A percentile compares a stretch with the other conserved stretches of the same genome.
phyloP scores from a whole-genome alignment of 2,797 vertebrate genomes.

The Sebastes itinus region DNA sequence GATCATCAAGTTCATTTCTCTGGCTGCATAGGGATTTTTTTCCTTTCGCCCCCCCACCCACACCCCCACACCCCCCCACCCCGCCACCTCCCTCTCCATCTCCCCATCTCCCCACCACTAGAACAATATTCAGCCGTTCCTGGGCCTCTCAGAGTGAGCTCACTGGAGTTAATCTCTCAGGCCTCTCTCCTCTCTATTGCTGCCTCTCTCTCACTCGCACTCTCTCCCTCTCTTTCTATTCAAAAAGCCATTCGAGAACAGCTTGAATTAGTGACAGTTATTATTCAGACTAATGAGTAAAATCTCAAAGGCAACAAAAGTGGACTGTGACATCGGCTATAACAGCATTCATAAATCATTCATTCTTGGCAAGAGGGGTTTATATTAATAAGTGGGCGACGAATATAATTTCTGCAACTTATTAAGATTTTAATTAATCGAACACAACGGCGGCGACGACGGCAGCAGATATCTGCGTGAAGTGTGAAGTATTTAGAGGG shows the following conservation, averaged over 20 bases:
- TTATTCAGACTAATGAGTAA: conserved; percentile 86
- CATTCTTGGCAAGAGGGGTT: conserved; percentile 46
- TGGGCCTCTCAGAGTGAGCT: conserved; percentile 85
- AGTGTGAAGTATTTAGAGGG: conserved; percentile 12
- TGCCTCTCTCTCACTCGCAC: conserved; percentile 72
- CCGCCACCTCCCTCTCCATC: conserved; percentile 56
- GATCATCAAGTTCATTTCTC: conserved; percentile 88
- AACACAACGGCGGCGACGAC: neutral
- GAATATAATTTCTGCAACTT: conserved; percentile 43
- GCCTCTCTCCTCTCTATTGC: conserved; percentile 78
- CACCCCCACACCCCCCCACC: neutral
- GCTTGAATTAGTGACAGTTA: conserved; percentile 86
- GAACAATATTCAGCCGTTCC: conserved; percentile 86
- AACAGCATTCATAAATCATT: conserved; percentile 78
- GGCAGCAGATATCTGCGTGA: conserved; percentile 14
- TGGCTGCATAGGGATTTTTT: conserved; percentile 79
- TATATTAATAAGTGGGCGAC: conserved; percentile 51
- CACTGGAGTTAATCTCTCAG: conserved; percentile 84
- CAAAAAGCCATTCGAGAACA: conserved; percentile 83
- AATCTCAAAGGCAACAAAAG: conserved; percentile 81
- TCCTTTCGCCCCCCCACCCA: conserved; percentile 19
- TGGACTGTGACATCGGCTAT: conserved; percentile 74
- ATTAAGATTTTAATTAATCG: conserved; percentile 20
- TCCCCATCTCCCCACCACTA: conserved; percentile 77
- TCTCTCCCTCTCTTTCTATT: conserved; percentile 80